phyloP scores from a whole-genome alignment of 2,888 invertebrate species.

The Catonia carolina region DNA sequence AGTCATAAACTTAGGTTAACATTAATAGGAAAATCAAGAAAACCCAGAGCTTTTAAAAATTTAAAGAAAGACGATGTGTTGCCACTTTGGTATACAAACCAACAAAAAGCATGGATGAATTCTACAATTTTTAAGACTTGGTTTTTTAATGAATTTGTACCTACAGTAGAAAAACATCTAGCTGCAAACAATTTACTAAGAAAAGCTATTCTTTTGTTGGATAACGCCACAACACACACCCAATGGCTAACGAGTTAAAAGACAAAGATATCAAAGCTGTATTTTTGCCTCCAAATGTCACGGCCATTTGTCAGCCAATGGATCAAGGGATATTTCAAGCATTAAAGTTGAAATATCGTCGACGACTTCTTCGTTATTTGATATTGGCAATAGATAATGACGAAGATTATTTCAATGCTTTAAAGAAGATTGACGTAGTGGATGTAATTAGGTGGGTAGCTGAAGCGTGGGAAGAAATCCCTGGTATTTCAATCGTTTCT shows the following conservation, averaged over 20 bases:
- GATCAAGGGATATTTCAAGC: constrained; percentile 17
- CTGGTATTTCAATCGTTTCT: neutral
- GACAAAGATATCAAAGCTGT: constrained; percentile 15
- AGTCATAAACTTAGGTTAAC: too few relatives aligned
- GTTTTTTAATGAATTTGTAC: constrained; percentile 17
- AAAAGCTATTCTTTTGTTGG: constrained; percentile 15
- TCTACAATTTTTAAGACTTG: too few relatives aligned
- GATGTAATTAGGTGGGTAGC: neutral
- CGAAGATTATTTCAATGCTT: neutral
- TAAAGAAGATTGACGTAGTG: neutral
- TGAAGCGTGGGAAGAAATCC: neutral
- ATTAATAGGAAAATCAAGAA: too few relatives aligned
- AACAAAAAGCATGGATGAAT: too few relatives aligned
- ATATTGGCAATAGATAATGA: neutral
- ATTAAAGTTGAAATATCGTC: constrained; percentile 2
- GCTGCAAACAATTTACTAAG: constrained; percentile 18
- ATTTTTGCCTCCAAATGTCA: constrained; percentile 18
- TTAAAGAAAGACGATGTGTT: too few relatives aligned
- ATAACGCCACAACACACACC: constrained; percentile 14
- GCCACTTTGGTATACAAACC: too few relatives aligned
- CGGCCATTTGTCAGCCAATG: constrained; percentile 18
- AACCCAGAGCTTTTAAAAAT: too few relatives aligned
- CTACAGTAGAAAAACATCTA: constrained; percentile 15
- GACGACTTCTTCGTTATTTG: neutral
- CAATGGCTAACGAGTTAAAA: constrained; percentile 5